Evolutionary conservation across 1,140 invertebrate species (phyloP).

Genomic region (Teleopsis dalmanni): DNA sequence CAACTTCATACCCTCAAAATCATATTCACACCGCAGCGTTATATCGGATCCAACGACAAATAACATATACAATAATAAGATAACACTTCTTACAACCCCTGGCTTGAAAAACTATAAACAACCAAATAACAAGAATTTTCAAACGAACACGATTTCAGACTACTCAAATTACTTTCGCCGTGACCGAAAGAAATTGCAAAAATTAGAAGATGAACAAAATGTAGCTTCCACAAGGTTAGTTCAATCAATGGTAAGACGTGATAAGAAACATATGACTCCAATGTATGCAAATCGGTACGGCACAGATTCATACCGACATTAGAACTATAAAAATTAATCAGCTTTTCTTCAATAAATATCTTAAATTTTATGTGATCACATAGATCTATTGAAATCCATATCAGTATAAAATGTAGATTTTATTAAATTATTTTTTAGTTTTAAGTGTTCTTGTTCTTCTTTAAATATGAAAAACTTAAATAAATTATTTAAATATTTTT

Average conservation of each 20-base stretch:
- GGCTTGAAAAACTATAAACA: slow-evolving; percentile 39
- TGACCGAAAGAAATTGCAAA: slow-evolving; percentile 27
- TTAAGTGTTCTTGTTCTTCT: no score
- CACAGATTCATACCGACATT: slow-evolving; percentile 2
- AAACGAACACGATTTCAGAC: slow-evolving; percentile 17
- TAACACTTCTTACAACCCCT: slow-evolving; percentile 40
- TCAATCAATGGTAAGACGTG: slow-evolving; percentile 33
- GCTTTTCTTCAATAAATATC: no score
- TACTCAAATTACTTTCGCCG: slow-evolving; percentile 41
- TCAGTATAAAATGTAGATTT: no score
- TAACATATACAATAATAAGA: no score
- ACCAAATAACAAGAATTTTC: slow-evolving; percentile 2
- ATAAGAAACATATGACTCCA: slow-evolving; percentile 37
- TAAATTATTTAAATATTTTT: no score
- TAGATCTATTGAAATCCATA: no score
- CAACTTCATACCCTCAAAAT: no score
- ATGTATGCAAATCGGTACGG: slow-evolving; percentile 25
- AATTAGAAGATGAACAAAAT: slow-evolving; percentile 23
- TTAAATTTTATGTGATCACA: no score
- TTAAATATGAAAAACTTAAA: no score
- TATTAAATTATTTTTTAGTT: no score
- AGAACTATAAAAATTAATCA: slow-evolving; percentile 1
- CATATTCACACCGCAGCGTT: no score
- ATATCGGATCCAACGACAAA: no score
- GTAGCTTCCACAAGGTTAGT: slow-evolving; percentile 32